Evolutionary conservation across 2,113 vertebrate species (phyloP), one percentile per base, ranked within the genome.

Genomic region (Mirounga angustirostris): DNA sequence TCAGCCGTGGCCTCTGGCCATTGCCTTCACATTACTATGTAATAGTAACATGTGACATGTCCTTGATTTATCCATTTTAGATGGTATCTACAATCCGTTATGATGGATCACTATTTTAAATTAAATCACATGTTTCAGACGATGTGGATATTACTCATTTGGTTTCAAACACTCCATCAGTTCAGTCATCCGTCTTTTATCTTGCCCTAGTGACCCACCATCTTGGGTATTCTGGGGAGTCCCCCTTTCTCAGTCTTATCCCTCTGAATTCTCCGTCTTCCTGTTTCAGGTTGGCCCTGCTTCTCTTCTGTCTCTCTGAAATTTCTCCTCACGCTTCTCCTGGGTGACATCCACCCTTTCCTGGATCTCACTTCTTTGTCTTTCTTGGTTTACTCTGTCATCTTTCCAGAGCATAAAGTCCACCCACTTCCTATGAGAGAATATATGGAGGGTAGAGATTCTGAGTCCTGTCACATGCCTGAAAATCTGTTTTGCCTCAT

Each of bases 21-120:
- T 14, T 10, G 33, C 10, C 74, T 81, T 73, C 46, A 19, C 30
- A 0, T 43, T 2, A 40, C 56, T 56, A 1, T 1, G 10, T 4
- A 19, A 59, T 22, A 46, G 1, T 13, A 33, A 43, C 43, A 0
- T 5, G 43, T 18, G 11, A 33, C 46, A 43, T n/a, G 89, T 11
- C n/a, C 50, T 71, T 93, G 81, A 95, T 83, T 73, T 86, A 89
- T 43, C 46, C 28, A 4, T 86, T 56, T n/a, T 67, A 91, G 89
- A 93, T 86, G 50, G 11, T 36, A 67, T 95, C 91, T 95, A 0
- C 5, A 52, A 26, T 63, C 93, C 28, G 86, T 16, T 85, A n/a
- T 91, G 97, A 96, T 83, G 40, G 67, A 96, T 95, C 54, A 30
- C 92, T 50, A 2, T 93, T 96, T 93, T 89, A 91, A 93, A 95